Conservation (phyloP, 2,888 invertebrate genomes). For the Exephanes ischioxanthus region DNA sequence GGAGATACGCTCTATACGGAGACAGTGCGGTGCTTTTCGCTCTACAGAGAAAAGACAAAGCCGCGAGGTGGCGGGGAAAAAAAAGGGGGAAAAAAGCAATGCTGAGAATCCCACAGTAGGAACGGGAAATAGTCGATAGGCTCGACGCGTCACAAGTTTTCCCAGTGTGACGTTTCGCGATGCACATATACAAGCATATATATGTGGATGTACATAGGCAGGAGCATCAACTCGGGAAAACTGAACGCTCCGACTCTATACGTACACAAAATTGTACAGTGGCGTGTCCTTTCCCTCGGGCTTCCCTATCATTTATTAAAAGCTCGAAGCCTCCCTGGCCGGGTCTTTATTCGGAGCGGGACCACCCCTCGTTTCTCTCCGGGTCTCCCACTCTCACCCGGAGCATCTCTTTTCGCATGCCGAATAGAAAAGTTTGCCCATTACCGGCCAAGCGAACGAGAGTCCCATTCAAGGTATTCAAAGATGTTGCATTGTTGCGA, state of each 20-base stretch:
- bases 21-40: conserved; percentile 23
- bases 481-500: conserved; percentile 77
- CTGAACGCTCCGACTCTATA: conserved; percentile 57
- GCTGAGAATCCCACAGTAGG: conserved; percentile 29
- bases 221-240: conserved; percentile 45
- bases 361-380: conserved; percentile 30
- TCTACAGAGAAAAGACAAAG: conserved; percentile 39
- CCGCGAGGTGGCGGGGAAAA: conserved; percentile 9
- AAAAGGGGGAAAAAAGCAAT: conserved; percentile 28
- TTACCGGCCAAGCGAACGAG: conserved; percentile 71
- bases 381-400: conserved; percentile 48
- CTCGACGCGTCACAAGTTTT: conserved; percentile 56
- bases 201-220: background rate
- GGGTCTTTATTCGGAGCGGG: conserved; percentile 41
- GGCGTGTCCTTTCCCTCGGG: conserved; percentile 70
- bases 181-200: background rate
- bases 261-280: conserved; percentile 67
- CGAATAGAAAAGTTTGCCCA: conserved; percentile 79
- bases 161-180: conserved; percentile 53
- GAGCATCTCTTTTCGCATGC: conserved; percentile 50
- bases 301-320: conserved; percentile 78
- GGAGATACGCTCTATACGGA: conserved; percentile 9
- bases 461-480: conserved; percentile 74
- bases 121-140: conserved; percentile 62
- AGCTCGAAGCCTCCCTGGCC: conserved; percentile 69